A percentile compares a stretch with the other conserved stretches of the same genome.
phyloP scores from a whole-genome alignment of 2,113 vertebrate species.

The Cettia cetti region DNA sequence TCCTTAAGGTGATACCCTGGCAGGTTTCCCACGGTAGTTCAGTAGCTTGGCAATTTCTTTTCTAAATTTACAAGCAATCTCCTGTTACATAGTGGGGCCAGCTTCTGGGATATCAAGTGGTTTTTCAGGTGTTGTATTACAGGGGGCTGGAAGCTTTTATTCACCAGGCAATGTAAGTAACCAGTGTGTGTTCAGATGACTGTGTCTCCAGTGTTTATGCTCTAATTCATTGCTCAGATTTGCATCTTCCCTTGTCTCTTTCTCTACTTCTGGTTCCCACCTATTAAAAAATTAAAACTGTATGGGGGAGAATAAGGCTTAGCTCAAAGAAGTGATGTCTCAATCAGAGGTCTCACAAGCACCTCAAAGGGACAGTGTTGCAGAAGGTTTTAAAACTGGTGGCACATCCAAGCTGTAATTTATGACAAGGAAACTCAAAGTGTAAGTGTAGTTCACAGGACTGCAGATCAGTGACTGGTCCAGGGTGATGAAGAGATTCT shows the following conservation, averaged over 20 bases:
- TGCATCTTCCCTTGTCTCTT: not conserved
- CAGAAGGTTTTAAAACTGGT: not conserved
- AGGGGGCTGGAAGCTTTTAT: slow-evolving; percentile 47
- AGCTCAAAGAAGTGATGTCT: not conserved
- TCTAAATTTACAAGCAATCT: slow-evolving; percentile 67
- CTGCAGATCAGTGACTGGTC: not conserved
- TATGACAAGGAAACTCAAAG: not conserved
- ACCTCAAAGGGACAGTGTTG: not conserved
- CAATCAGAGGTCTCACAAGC: not conserved
- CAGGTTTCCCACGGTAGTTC: slow-evolving; percentile 56
- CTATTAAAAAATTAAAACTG: not conserved
- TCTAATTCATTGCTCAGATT: not conserved
- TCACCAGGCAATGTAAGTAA: not conserved
- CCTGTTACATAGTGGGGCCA: slow-evolving; percentile 52
- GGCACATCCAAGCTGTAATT: not conserved
- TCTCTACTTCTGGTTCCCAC: not conserved
- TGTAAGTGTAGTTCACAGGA: not conserved
- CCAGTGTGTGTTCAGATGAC: not conserved
- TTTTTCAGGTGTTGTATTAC: slow-evolving; percentile 59
- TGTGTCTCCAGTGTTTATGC: not conserved
- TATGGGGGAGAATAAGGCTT: not conserved
- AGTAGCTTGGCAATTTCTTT: slow-evolving; percentile 62
- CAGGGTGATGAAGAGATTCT: slow-evolving; percentile 28
- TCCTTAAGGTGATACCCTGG: slow-evolving; percentile 58
- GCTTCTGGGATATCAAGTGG: slow-evolving; percentile 53